Evolutionary conservation across 2,113 vertebrate species (phyloP).

Genomic region (Leptobrachium leishanense): DNA sequence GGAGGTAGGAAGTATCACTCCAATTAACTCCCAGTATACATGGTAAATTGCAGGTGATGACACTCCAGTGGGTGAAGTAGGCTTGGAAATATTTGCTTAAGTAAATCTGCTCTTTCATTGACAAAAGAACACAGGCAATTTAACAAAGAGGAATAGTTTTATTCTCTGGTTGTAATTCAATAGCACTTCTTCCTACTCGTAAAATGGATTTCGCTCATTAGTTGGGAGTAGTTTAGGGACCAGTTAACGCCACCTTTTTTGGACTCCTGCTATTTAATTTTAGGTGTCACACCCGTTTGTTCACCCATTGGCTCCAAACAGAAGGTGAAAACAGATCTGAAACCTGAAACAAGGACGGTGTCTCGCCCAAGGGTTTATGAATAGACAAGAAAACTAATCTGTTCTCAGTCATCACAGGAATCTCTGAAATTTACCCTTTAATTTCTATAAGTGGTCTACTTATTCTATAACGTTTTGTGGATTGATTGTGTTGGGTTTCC

Average conservation of each 20-base stretch:
- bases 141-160: slow-evolving; percentile 22
- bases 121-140: background rate
- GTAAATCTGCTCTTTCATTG: slow-evolving; percentile 26
- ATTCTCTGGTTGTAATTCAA: slow-evolving; percentile 23
- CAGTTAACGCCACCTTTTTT: slow-evolving; percentile 16
- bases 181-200: slow-evolving; percentile 33
- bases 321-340: slow-evolving; percentile 38
- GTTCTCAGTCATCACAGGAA: slow-evolving; percentile 13
- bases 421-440: slow-evolving; percentile 32
- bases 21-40: slow-evolving; percentile 31
- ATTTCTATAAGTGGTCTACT: slow-evolving; percentile 13
- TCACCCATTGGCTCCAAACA: slow-evolving; percentile 28
- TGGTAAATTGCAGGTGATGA: slow-evolving; percentile 31
- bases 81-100: slow-evolving; percentile 21
- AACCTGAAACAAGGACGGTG: slow-evolving; percentile 32
- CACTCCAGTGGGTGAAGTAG: background rate
- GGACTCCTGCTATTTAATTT: slow-evolving; percentile 26
- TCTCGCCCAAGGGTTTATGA: slow-evolving; percentile 28
- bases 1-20: slow-evolving; percentile 42
- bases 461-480: background rate
- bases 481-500: background rate
- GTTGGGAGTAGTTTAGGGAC: slow-evolving; percentile 18
- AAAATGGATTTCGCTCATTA: slow-evolving; percentile 25
- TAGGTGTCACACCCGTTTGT: slow-evolving; percentile 34
- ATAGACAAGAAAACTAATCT: slow-evolving; percentile 29